Percentiles rank a stretch among this genome's conserved stretches.
These are phyloP conservation scores for Darevskia mixta DNA, from an alignment of 2,797 vertebrate species.

Conservation along the genomic window DNA sequence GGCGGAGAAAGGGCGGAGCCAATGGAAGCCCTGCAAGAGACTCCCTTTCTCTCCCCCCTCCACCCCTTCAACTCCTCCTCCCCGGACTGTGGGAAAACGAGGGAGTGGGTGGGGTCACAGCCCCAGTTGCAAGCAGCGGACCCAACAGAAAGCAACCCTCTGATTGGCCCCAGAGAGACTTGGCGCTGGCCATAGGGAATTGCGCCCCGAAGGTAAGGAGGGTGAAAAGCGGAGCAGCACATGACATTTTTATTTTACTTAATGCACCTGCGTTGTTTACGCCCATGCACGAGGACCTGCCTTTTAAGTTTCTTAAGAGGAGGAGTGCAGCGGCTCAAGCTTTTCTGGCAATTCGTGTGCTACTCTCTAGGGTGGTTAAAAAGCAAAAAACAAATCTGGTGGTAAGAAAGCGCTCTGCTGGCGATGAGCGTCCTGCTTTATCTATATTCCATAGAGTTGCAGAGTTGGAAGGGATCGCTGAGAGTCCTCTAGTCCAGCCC, in stretches of 20 bases:
- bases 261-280: no score
- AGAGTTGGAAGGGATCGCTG: no score
- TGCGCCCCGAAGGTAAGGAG: no score
- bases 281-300: not conserved
- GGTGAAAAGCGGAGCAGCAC: rapidly evolving
- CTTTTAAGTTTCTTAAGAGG: not conserved
- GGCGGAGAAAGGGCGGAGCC: not conserved
- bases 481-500: no score
- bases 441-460: no score
- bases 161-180: not conserved
- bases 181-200: not conserved
- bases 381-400: no score
- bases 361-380: no score
- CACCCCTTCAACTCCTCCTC: not conserved
- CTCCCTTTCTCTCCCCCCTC: no score
- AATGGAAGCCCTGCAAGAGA: not conserved
- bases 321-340: not conserved
- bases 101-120: slow-evolving; percentile 7
- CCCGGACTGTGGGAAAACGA: not conserved
- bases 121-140: not conserved
- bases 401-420: not conserved
- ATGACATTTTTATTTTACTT: not conserved
- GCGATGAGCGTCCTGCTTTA: not conserved
- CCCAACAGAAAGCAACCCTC: not conserved
- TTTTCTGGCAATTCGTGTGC: not conserved